Percentiles rank a stretch among this genome's conserved stretches.
Conservation (phyloP, 1,140 invertebrate genomes). For the roundworm (Caenorhabditis elegans) region DNA sequence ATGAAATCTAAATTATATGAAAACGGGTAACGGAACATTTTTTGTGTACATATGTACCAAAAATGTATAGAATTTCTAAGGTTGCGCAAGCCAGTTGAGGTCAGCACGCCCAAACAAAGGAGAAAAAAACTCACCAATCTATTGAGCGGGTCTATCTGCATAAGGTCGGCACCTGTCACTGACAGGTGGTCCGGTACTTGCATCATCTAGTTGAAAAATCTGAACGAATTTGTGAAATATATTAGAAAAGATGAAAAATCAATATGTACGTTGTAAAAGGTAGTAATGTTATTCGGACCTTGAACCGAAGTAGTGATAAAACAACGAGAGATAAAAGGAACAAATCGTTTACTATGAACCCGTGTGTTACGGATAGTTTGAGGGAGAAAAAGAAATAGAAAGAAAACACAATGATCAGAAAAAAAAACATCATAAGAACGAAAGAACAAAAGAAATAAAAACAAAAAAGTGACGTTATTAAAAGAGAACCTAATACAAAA, state of each 20-base stretch:
- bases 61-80: neutral
- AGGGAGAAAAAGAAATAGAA: too few species aligned
- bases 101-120: too few species aligned
- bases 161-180: slow-evolving; percentile 4
- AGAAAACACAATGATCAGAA: too few species aligned
- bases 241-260: too few species aligned
- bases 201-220: neutral
- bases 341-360: neutral
- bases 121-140: neutral
- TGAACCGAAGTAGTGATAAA: neutral
- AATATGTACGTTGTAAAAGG: too few species aligned
- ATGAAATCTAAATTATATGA: too few species aligned
- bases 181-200: slow-evolving; percentile 17
- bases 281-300: neutral
- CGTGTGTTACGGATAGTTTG: slow-evolving; percentile 2
- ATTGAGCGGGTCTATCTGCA: neutral
- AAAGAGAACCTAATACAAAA: neutral
- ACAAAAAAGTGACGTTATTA: neutral
- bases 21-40: too few species aligned
- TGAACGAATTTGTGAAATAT: neutral
- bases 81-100: too few species aligned
- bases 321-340: neutral
- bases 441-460: neutral
- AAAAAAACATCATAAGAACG: too few species aligned
- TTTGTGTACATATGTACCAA: too few species aligned